Percentiles rank a stretch among this genome's conserved stretches.
These are phyloP conservation scores for Vidua chalybeata DNA, from an alignment of 2,113 vertebrate species.

Conservation along the genomic window DNA sequence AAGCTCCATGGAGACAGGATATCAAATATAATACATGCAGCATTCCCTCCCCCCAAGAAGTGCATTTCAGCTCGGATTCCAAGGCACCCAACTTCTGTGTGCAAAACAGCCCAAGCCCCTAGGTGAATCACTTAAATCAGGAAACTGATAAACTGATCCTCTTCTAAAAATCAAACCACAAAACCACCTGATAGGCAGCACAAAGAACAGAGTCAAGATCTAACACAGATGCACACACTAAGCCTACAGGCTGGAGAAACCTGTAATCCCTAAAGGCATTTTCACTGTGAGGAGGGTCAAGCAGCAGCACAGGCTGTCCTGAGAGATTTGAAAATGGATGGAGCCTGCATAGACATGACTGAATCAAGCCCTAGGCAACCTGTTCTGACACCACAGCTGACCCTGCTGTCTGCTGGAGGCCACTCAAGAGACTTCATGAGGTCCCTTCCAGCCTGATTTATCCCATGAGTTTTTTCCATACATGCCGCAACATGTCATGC, in stretches of 20 bases:
- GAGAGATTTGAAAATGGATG: not conserved
- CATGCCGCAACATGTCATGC: not conserved
- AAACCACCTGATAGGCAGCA: not conserved
- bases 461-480: not conserved
- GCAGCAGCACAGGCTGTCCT: not conserved
- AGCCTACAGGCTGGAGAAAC: not conserved
- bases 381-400: not conserved
- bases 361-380: not conserved
- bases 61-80: not conserved
- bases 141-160: not conserved
- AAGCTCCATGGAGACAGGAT: not conserved
- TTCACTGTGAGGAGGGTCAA: not conserved
- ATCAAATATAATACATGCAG: fast-evolving
- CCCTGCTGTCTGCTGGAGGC: not conserved
- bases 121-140: not conserved
- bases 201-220: not conserved
- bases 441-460: not conserved
- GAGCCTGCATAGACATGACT: not conserved
- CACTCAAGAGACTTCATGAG: not conserved
- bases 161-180: not conserved
- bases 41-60: not conserved
- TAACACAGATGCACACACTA: not conserved
- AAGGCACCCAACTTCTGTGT: not conserved
- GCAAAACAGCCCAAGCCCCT: not conserved
- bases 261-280: not conserved